Conservation (phyloP, 2,797 vertebrate genomes). For the Melanitta fusca region DNA sequence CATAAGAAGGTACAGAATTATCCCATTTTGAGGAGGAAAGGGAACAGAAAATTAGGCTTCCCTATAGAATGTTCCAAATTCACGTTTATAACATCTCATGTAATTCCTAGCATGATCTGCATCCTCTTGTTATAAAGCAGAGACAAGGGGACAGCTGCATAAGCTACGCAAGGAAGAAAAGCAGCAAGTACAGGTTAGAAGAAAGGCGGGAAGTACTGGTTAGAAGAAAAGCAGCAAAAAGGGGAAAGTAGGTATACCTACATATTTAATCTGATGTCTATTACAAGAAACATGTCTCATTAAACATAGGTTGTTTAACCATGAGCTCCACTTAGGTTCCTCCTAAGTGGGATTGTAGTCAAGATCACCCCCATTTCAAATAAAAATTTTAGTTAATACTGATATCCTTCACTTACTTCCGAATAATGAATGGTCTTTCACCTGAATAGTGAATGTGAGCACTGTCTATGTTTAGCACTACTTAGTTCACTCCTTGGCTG, state of each 20-base stretch:
- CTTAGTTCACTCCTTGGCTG: background rate
- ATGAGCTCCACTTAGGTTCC: background rate
- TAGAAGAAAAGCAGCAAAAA: background rate
- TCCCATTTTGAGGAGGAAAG: background rate
- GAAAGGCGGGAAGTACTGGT: no score
- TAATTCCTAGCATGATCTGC: background rate
- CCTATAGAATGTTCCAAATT: background rate
- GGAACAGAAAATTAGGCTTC: background rate
- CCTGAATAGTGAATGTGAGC: background rate
- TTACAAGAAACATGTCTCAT: background rate
- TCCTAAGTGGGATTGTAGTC: background rate
- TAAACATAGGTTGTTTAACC: background rate
- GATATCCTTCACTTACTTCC: background rate
- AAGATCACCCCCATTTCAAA: background rate
- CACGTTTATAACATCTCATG: background rate
- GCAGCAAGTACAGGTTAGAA: no score
- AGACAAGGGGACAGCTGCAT: background rate
- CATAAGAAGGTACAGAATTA: background rate
- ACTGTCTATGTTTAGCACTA: background rate
- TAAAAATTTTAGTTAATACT: background rate
- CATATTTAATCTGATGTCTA: background rate
- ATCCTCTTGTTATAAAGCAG: background rate
- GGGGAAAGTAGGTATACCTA: background rate
- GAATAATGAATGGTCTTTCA: background rate
- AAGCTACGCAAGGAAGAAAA: background rate